Percentiles rank a stretch among this genome's conserved stretches.
Conservation (phyloP, 2,797 vertebrate species). For the Meriones psammophilus region DNA sequence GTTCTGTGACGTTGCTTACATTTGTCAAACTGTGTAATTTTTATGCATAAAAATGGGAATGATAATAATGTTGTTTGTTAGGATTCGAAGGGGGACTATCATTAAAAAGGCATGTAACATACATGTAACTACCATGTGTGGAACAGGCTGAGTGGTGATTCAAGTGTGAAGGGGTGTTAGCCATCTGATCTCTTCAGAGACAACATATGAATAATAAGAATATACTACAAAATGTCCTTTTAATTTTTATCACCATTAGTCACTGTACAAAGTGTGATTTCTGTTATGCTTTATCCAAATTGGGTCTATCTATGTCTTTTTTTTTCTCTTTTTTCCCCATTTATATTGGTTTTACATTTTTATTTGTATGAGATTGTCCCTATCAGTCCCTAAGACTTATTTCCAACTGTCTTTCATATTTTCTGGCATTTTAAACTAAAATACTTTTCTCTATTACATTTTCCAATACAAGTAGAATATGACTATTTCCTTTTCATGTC, state of each 20-base stretch:
- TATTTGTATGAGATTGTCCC: background rate
- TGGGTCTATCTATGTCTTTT: background rate
- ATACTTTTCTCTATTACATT: background rate
- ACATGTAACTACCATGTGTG: background rate
- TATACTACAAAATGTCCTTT: background rate
- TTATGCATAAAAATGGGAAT: background rate
- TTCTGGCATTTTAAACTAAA: background rate
- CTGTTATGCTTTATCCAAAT: background rate
- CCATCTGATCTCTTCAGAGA: conserved; percentile 37
- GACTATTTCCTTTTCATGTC: background rate
- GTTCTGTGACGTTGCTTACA: background rate
- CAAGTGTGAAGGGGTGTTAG: background rate
- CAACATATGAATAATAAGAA: background rate
- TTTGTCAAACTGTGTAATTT: background rate
- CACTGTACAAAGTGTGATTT: background rate
- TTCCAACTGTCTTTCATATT: background rate
- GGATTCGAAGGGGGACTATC: background rate
- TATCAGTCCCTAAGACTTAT: background rate
- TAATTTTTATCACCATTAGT: background rate
- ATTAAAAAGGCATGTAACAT: background rate
- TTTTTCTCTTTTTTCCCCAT: background rate
- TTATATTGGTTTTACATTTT: background rate
- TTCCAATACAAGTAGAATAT: background rate
- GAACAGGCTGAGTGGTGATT: background rate
- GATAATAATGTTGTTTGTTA: background rate